These are phyloP conservation scores for Onthophagus sagittarius DNA, from an alignment of 2,888 invertebrate genomes.

Conservation along the genomic window DNA sequence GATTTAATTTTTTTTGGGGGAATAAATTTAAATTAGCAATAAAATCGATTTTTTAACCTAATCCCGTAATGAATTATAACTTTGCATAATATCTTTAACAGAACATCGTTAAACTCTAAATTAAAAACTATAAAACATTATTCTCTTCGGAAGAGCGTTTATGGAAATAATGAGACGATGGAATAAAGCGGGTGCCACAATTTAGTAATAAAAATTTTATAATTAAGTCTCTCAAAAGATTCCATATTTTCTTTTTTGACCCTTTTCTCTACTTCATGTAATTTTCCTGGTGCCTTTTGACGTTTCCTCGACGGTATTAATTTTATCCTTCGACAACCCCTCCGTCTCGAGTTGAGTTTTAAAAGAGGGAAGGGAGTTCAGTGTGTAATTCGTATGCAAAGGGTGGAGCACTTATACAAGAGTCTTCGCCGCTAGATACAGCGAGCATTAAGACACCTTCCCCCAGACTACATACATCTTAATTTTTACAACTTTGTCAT, in stretches of 20 bases:
- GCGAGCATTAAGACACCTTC: neutral
- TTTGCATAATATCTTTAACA: neutral
- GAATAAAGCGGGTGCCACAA: too few relatives aligned
- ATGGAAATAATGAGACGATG: too few relatives aligned
- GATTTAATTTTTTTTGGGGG: neutral
- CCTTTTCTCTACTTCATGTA: neutral
- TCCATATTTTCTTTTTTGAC: neutral
- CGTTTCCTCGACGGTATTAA: neutral
- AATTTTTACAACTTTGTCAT: neutral
- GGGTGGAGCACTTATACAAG: neutral
- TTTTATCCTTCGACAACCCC: neutral
- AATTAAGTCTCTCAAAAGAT: too few relatives aligned
- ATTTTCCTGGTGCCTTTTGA: neutral
- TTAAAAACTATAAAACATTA: neutral
- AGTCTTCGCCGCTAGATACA: neutral
- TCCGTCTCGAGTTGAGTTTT: neutral
- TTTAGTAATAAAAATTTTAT: too few relatives aligned
- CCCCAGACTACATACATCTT: neutral
- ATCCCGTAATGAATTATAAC: neutral
- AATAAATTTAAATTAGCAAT: neutral
- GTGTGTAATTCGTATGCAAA: neutral
- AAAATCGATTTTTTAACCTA: too few relatives aligned
- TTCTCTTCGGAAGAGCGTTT: neutral
- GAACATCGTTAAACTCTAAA: neutral
- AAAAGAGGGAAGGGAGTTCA: neutral